Base-by-base conservation (phyloP, 2,888 invertebrate genomes). In the Drosophila falleni region DNA sequence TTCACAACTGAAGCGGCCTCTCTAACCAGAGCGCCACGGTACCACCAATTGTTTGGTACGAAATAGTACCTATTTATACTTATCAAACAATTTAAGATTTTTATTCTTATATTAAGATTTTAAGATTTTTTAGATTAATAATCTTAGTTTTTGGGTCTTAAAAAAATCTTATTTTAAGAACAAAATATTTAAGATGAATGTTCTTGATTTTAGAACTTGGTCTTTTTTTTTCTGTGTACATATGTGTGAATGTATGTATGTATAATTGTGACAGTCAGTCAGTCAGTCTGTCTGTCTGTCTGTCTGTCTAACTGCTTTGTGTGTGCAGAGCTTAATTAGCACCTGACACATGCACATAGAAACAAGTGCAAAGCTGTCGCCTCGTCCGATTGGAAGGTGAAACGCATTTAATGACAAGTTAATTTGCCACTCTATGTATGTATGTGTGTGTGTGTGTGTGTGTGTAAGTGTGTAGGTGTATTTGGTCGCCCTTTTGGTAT, bases 401-500 rank as follows among this genome's bases (percentile, higher is more conserved):
- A 81, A 69, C 63, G 70, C 87, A 69, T 78, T 84, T 82, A 81
- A 84, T 82, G 82, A 78, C 87, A 74, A 84, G 71, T 84, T 87
- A 82, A 82, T 87, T 84, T 78, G 61, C 65, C 50, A 55, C 42
- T 47, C 0, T 64, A 33, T 60, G 47, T 62, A 29, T 50, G 26
- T 46, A n/a, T 42, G 47, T 64, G 33, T 50, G 26, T 49, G 15
- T 41, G 16, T 41, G 47, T 51, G 55, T 46, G 37, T 54, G 46
- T 33, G 49, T 56, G 64, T 41, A 39, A 26, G 33, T 47, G 9
- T 47, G n/a, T 42, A 11, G 47, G 19, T 44, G 53, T 58, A 26
- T 62, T 3, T 55, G 51, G 46, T 64, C 23, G 66, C 42, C 65
- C 58, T 66, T 60, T 68, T 64, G 71, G 63, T 60, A 78, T 81